These are phyloP conservation scores for Piliocolobus tephrosceles DNA, from an alignment of 2,113 vertebrate species.

Conservation along the genomic window DNA sequence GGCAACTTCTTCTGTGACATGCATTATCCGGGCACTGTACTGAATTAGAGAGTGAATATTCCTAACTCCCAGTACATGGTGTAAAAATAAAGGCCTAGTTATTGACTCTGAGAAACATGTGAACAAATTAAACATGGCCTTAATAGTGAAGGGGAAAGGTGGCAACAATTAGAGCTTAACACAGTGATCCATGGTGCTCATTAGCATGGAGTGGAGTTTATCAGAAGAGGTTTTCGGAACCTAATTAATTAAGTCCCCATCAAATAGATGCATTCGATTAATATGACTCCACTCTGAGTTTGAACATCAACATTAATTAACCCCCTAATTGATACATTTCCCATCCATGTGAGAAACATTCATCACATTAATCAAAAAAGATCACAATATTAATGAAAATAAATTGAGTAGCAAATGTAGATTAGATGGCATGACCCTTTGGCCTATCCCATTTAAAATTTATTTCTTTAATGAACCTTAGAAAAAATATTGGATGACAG, in stretches of 20 bases:
- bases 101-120: slow-evolving; percentile 66
- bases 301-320: slow-evolving; percentile 83
- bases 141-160: slow-evolving; percentile 72
- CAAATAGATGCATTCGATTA: slow-evolving; percentile 79
- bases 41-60: slow-evolving; percentile 73
- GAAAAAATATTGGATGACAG: background rate
- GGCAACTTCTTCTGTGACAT: slow-evolving; percentile 29
- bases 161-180: slow-evolving; percentile 79
- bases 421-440: background rate
- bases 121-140: slow-evolving; percentile 72
- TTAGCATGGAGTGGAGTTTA: slow-evolving; percentile 70
- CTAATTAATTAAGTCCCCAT: slow-evolving; percentile 82
- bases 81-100: slow-evolving; percentile 72
- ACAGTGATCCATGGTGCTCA: slow-evolving; percentile 81
- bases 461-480: background rate
- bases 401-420: background rate
- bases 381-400: slow-evolving; percentile 44
- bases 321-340: slow-evolving; percentile 70
- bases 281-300: slow-evolving; percentile 71
- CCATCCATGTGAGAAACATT: slow-evolving; percentile 31
- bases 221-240: slow-evolving; percentile 73
- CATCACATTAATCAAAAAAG: background rate
- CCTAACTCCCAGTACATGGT: slow-evolving; percentile 61
- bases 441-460: background rate
- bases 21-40: slow-evolving; percentile 63